Evolutionary conservation across 2,888 invertebrate species (phyloP), one percentile per base, ranked within the genome.

Genomic region (Bugula neritina): DNA sequence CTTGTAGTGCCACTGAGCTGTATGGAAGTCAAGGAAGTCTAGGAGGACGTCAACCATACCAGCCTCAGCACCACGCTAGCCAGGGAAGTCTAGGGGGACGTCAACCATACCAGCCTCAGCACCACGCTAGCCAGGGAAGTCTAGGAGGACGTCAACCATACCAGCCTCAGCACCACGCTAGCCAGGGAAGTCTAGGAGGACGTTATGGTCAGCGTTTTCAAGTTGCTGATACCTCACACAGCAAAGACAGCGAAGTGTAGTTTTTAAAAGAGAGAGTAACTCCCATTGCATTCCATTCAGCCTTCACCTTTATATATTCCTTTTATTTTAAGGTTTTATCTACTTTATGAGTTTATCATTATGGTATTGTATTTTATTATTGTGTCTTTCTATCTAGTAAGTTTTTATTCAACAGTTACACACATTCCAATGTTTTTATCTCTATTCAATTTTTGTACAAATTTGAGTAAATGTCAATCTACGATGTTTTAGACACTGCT

Each of bases 61-160:
- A 63, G 27, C 63, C 63, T 31, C 31, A 25, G 63, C 63, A 31
- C 29, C 63, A 63, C 31, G 63, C 63, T 27, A 63, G 63, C 63
- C 63, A 63, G 31, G 63, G 63, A 27, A 63, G 63, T 31, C 63
- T 63, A 31, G 63, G 63, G 34, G 63, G 63, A 63, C 63, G 63
- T 63, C 63, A 63, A 31, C 31, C 25, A 21, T 63, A 63, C 34
- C 25, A 13, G 21, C 63, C 63, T 29, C 31, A 10, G 2, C 63
- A 63, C 34, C 34, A 63, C 27, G 34, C 29, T 29, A 63, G 63
- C 63, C 63, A 63, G 34, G 63, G 63, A 25, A 63, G 63, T 31
- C 27, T 63, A 2, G 63, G 63, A 3, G 63, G 63, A 13, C 63
- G 63, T 25, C 63, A 21, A 63, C 63, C 21, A 31, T 63, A 63